Evolutionary conservation across 2,113 vertebrate genomes (phyloP).

Genomic region (Arothron firmamentum): DNA sequence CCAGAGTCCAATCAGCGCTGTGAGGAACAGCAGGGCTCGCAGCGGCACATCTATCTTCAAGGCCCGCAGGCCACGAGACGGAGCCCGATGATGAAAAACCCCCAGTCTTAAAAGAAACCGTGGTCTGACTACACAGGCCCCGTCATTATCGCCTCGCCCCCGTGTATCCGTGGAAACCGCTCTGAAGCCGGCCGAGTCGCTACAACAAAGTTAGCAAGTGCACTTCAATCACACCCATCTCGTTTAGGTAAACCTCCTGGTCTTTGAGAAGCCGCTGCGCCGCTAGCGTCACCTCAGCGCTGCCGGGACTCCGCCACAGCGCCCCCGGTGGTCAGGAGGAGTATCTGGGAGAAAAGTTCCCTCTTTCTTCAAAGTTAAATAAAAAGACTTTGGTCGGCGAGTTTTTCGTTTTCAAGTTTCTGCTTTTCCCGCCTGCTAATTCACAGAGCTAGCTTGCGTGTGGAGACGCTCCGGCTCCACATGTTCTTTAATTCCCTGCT

Average conservation of each 20-base stretch:
- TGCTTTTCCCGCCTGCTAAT: no score
- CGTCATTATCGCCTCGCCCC: conserved; percentile 44
- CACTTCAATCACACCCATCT: not conserved
- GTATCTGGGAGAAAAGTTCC: no score
- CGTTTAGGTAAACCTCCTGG: conserved; percentile 14
- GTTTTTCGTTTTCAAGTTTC: no score
- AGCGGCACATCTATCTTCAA: conserved; percentile 51
- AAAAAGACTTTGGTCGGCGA: no score
- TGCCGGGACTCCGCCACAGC: not conserved
- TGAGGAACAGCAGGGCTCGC: conserved; percentile 53
- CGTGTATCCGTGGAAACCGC: conserved; percentile 21
- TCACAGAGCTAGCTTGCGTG: no score
- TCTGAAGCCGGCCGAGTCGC: conserved; percentile 10
- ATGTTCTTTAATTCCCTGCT: no score
- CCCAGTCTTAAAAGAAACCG: conserved; percentile 29
- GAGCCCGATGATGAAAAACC: conserved; percentile 57
- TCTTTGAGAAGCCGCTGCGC: conserved; percentile 7
- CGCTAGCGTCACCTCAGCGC: not conserved
- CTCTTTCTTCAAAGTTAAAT: no score
- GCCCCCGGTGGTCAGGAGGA: no score
- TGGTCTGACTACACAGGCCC: conserved; percentile 15
- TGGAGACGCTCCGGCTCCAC: no score
- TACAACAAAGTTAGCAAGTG: conserved; percentile 1
- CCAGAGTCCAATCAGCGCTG: conserved; percentile 47
- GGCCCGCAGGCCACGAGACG: conserved; percentile 23